Percentiles rank a stretch among this genome's conserved stretches.
These are phyloP conservation scores for Eurytoma adleriae DNA, from an alignment of 2,888 invertebrate species.

Conservation along the genomic window DNA sequence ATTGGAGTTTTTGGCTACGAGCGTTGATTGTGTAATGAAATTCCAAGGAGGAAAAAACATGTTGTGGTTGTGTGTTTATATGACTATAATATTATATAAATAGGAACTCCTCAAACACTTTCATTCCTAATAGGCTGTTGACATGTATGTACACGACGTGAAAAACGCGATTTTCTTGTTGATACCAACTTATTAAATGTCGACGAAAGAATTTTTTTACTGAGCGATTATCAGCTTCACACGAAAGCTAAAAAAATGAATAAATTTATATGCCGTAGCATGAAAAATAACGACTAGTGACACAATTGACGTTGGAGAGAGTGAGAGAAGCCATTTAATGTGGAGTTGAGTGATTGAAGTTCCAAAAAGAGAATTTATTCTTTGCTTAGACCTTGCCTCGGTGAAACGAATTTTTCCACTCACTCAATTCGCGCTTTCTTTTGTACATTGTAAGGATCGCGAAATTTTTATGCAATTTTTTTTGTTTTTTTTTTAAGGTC, in stretches of 20 bases:
- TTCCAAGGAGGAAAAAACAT: conserved; percentile 9
- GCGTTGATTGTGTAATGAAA: conserved; percentile 24
- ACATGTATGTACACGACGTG: conserved; percentile 30
- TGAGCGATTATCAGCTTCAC: no score
- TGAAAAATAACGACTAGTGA: conserved; percentile 3
- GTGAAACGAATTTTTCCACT: conserved; percentile 20
- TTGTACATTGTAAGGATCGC: conserved; percentile 14
- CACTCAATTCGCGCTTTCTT: conserved; percentile 25
- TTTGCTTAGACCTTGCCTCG: conserved; percentile 42
- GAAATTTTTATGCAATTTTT: conserved; percentile 24
- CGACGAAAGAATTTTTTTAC: neutral
- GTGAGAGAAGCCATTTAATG: conserved; percentile 20
- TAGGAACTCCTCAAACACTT: conserved; percentile 38
- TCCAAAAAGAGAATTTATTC: conserved; percentile 10
- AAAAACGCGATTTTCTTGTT: conserved; percentile 31
- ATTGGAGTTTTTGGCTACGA: neutral
- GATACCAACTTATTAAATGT: neutral
- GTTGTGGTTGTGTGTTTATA: conserved; percentile 32
- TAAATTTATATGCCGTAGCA: conserved; percentile 6
- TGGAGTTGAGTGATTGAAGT: conserved; percentile 49
- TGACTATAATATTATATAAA: conserved; percentile 37
- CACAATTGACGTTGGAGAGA: neutral
- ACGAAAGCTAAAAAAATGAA: neutral
- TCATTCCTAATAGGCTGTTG: conserved; percentile 56
- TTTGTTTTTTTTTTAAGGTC: conserved; percentile 31